Conservation (phyloP, 2,113 vertebrate genomes). For the Barbus barbus region DNA sequence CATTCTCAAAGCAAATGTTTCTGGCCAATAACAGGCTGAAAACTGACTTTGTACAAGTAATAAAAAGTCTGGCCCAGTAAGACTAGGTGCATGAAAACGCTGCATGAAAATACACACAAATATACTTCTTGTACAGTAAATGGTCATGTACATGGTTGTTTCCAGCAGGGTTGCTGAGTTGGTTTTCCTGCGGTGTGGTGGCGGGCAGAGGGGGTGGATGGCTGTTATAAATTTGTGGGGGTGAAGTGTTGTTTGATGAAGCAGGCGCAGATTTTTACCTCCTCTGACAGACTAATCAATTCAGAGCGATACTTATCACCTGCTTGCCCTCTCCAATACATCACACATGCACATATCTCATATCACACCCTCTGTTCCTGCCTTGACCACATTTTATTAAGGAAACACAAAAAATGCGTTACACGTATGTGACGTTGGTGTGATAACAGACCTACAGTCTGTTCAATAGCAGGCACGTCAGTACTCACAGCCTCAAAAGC, state of each 20-base stretch:
- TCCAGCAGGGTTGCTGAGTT: conserved; percentile 3
- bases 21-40: too few relatives aligned
- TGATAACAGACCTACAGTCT: background rate
- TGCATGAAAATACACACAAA: conserved; percentile 8
- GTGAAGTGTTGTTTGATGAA: conserved; percentile 33
- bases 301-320: conserved; percentile 44
- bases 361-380: conserved; percentile 7
- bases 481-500: background rate
- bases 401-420: background rate
- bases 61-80: background rate
- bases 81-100: background rate
- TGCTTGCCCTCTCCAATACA: conserved; percentile 24
- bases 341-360: conserved; percentile 15
- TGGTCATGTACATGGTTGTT: background rate
- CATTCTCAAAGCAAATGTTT: too few relatives aligned
- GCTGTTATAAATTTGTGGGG: conserved; percentile 27
- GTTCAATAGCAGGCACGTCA: background rate
- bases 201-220: background rate
- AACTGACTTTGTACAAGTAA: background rate
- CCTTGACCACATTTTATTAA: background rate
- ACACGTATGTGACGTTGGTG: background rate
- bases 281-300: conserved; percentile 49
- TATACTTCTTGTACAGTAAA: background rate
- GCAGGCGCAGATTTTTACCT: conserved; percentile 38
- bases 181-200: background rate